Evolutionary conservation across 2,888 invertebrate species (phyloP), one percentile per base, ranked within the genome.

Genomic region (Zaprionus bogoriensis): DNA sequence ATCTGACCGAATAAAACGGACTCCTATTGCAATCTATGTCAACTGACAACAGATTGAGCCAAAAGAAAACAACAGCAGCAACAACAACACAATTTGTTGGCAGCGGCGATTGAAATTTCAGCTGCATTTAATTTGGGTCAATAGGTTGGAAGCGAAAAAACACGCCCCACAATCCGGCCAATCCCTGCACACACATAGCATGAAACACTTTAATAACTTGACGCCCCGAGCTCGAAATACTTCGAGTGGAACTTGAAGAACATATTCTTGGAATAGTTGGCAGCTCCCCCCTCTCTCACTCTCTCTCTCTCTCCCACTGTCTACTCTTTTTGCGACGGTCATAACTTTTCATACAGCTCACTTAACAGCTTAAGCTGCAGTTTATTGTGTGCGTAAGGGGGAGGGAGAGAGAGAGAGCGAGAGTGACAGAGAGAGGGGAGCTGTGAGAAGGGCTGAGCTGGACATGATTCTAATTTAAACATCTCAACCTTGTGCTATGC

Each of bases 71-170:
- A 47, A 62, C 51, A 50, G 52, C 54, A 58, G 20, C 19, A 39
- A 22, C n/a, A 41, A 22, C 2, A 5, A 39, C 2, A 65, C 38
- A 51, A 17, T 58, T 28, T 47, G 36, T 41, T 66, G 60, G 42
- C 48, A 53, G 14, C 46, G 32, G 44, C 41, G 54, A 73, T 12
- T 52, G 52, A 61, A 69, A 52, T 67, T 73, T 67, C 47, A 55
- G 68, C n/a, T 55, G 55, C 74, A 74, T 71, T 74, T 74, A 58
- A 74, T 71, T 71, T 68, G 51, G 70, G 70, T 71, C 74, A 71
- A 71, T 68, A 46, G 74, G 63, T 58, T 70, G n/a, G 38, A 5
- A n/a, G 57, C 48, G 10, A 10, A 6, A 30, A 10, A 27, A 39
- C 27, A 20, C 25, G 4, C 4, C 12, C 4, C 14, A 30, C 30